Evolutionary conservation across 2,888 invertebrate genomes (phyloP), one percentile per base, ranked within the genome.

Genomic region (Caenorhabditis doughertyi): DNA sequence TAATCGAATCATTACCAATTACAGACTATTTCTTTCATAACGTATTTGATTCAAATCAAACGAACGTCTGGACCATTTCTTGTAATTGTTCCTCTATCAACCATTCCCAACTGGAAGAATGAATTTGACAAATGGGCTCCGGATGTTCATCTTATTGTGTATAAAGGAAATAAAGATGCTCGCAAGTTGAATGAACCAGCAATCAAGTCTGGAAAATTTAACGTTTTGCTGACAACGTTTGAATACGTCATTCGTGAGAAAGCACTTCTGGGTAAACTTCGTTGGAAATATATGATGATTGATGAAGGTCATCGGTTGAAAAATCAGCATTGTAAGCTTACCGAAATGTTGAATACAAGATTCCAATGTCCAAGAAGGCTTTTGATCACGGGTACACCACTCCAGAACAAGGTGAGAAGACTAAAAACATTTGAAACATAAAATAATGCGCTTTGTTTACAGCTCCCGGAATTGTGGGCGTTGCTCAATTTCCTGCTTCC

Each of bases 221-320:
- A 99, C 92, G 98, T 98, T n/a, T 94, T 99, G 39, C 94, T 99
- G 53, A 99, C 99, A 11, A 99, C 99, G 0, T 99, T 99, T 92
- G 99, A 99, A 92, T 99, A 99, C 92, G 96, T 99, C 84, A 98
- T 99, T 90, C 98, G 98, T 93, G 99, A 99, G 92, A 98, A 98
- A 92, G 95, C 95, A 2, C 95, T 96, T 13, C 93, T 98, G 74
- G 96, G 98, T n/a, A 99, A 98, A 95, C 93, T 96, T 21, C 96
- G 96, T 86, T 99, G 98, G 98, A 98, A 98, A 92, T 99, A 98
- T 93, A 98, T 99, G 98, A 98, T 99, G 85, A 99, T 99, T 90
- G 99, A 99, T 93, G 99, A 99, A 93, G 99, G 99, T 71, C 99
- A 99, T 93, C 95, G 99, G 86, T 98, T 99, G 98, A 99, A 99